These are phyloP conservation scores for Psococerastis gibbosa DNA, from an alignment of 2,888 invertebrate species.

Conservation along the genomic window DNA sequence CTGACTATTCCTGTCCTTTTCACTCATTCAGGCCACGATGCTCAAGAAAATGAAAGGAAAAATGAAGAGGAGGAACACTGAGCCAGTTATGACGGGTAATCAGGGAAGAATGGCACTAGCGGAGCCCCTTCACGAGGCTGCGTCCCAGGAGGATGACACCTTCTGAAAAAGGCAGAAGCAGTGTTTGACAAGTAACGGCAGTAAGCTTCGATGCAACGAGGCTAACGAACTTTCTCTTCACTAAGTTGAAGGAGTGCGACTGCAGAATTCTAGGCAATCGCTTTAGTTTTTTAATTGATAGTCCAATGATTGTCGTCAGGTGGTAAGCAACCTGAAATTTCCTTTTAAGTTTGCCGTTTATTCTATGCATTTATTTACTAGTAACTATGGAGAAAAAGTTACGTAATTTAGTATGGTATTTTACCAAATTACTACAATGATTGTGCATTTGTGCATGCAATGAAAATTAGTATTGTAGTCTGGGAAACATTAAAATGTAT, in stretches of 20 bases:
- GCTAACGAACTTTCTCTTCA: too few species aligned
- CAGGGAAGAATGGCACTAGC: constrained; percentile 26
- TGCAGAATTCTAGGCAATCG: not conserved
- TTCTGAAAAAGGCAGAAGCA: constrained; percentile 23
- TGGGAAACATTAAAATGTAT: too few species aligned
- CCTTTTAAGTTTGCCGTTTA: constrained; percentile 8
- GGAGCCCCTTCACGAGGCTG: constrained; percentile 28
- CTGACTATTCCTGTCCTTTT: constrained; percentile 17
- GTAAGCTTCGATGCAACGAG: too few species aligned
- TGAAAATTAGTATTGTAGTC: too few species aligned
- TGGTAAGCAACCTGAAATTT: not conserved
- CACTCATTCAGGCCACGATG: constrained; percentile 83
- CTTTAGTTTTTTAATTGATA: not conserved
- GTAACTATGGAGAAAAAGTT: constrained; percentile 34
- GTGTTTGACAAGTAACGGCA: not conserved
- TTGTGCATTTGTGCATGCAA: too few species aligned
- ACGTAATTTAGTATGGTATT: constrained; percentile 39
- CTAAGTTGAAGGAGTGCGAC: too few species aligned
- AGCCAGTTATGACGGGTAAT: constrained; percentile 48
- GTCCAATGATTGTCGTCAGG: not conserved
- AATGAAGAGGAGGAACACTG: constrained; percentile 91
- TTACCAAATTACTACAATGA: constrained; percentile 31
- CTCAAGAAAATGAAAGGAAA: constrained; percentile 94
- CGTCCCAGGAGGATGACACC: constrained; percentile 27
- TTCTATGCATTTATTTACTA: constrained; percentile 18